Base-by-base conservation (phyloP, 1,140 invertebrate species). In the Steinernema feltiae region DNA sequence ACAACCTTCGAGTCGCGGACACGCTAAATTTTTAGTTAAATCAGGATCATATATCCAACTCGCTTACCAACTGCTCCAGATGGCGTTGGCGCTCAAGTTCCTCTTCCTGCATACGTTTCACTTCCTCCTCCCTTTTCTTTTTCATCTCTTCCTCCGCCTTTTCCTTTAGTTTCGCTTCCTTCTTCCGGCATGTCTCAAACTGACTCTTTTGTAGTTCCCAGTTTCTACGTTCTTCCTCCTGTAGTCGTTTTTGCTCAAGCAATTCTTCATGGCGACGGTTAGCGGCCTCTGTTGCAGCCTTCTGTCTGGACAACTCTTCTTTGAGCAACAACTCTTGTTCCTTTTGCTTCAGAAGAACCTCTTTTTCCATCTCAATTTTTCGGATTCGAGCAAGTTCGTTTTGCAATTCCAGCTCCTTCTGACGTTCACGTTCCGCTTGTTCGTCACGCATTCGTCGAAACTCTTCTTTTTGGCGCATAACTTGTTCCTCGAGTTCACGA, bases 311-410 rank as follows among this genome's bases (percentile, higher is more conserved):
- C 24, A 27, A 3, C 53, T 63, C 24, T 63, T 74, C 30, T 21
- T 71, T 71, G n/a, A 18, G 48, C 73, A 73, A 29, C 48, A 71
- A 17, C 30, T 74, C 73, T 29, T 74, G 12, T n/a, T 74, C 73
- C 30, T 70, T 70, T 15, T 7, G 1, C 1, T 31, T 12, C 21
- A 31, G 46, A 18, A 73, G 3, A n/a, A 2, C 7, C 30, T 74
- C 73, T 48, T 74, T 63, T 21, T 63, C 15, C 15, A 63, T 63
- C 24, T 63, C 53, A 27, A 63, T 15, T 21, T 63, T 7, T 3
- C 53, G 15, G 15, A 63, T 12, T 63, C 53, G 53, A 15, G 15
- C 53, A 7, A 3, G 15, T 63, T 63, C 30, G n/a, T 27, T 48
- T 30, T 74, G 30, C 21, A 30, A 15, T 29, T 71, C 27, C 1